phyloP scores from a whole-genome alignment of 2,797 vertebrate genomes.

The Notolepis coatsorum region DNA sequence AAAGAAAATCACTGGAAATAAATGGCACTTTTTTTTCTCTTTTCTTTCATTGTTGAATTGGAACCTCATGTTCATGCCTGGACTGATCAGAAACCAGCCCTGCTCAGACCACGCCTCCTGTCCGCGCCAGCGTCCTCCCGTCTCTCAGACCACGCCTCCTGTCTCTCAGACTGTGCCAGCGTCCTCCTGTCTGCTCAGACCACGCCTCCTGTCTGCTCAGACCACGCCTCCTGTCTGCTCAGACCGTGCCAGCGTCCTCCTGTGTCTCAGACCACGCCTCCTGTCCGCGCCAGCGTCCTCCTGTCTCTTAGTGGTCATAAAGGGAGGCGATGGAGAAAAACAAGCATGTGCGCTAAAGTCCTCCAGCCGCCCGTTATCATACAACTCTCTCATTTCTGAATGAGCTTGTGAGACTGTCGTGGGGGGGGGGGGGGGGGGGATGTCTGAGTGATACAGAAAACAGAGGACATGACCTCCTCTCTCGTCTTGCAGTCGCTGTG shows the following conservation, averaged over 20 bases:
- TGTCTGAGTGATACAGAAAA: slow-evolving; percentile 7
- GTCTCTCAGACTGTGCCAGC: too few relatives aligned
- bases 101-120: slow-evolving; percentile 34
- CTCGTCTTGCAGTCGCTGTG: slow-evolving; percentile 24
- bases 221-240: too few relatives aligned
- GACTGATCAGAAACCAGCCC: slow-evolving; percentile 42
- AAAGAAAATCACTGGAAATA: slow-evolving; percentile 46
- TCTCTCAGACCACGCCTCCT: too few relatives aligned
- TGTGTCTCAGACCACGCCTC: too few relatives aligned
- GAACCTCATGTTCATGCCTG: slow-evolving; percentile 22
- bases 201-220: too few relatives aligned
- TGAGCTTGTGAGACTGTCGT: too few relatives aligned
- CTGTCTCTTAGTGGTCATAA: slow-evolving; percentile 58
- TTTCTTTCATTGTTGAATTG: slow-evolving; percentile 27
- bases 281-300: slow-evolving; percentile 29
- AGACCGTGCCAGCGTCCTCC: too few relatives aligned
- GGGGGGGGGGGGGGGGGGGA: too few relatives aligned
- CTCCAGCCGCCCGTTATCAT: slow-evolving; percentile 20
- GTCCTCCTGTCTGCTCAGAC: slow-evolving; percentile 29
- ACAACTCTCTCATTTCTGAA: too few relatives aligned
- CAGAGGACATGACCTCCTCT: slow-evolving; percentile 11
- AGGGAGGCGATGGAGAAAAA: slow-evolving; percentile 38
- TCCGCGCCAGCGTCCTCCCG: slow-evolving; percentile 27
- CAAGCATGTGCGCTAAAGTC: slow-evolving; percentile 9
- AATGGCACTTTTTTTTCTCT: slow-evolving; percentile 77